Percentiles rank a stretch among this genome's conserved stretches.
Evolutionary conservation across 2,797 vertebrate species (phyloP).

Genomic region (Crenichthys baileyi): DNA sequence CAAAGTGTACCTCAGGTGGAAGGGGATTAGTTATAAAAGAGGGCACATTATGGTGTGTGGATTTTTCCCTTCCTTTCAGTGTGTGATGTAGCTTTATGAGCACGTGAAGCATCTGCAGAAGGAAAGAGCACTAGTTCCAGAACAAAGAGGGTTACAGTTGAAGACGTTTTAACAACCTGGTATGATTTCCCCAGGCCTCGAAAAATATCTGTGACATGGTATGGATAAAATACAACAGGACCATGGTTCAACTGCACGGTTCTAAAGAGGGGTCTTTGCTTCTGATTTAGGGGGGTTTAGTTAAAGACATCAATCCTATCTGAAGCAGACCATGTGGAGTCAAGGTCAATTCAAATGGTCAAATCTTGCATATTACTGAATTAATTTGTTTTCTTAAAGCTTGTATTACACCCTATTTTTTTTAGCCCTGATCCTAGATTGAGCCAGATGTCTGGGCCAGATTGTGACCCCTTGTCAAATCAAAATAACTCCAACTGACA

Average conservation of each 20-base stretch:
- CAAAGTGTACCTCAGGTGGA: neutral
- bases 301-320: neutral
- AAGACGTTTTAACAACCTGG: neutral
- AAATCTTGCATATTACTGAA: neutral
- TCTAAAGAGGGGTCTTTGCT: neutral
- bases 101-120: neutral
- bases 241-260: neutral
- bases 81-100: neutral
- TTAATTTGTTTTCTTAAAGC: neutral
- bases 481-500: neutral
- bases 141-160: neutral
- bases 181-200: neutral
- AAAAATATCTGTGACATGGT: neutral
- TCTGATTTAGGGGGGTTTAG: neutral
- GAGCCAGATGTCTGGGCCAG: neutral
- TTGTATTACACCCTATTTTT: neutral
- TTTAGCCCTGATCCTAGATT: neutral
- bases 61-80: constrained; percentile 6
- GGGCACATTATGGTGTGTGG: constrained; percentile 4
- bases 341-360: neutral
- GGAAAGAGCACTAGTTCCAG: neutral
- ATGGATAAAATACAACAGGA: neutral
- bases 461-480: neutral
- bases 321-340: neutral
- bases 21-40: constrained; percentile 10